These are phyloP conservation scores for Heliconius cydno DNA, from an alignment of 2,888 invertebrate genomes.

Conservation along the genomic window DNA sequence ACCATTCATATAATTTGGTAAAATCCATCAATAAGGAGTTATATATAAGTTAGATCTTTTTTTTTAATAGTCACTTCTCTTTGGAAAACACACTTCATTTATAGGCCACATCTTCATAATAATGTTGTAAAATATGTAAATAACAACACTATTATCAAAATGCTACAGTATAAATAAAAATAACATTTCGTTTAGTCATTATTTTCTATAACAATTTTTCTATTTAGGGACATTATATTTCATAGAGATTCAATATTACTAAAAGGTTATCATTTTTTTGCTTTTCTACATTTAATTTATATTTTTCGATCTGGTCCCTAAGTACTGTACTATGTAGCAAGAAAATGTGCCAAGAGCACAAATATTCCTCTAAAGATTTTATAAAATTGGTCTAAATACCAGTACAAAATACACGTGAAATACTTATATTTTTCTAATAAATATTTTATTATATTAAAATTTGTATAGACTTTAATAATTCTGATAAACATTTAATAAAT, in stretches of 20 bases:
- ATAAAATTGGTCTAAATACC: constrained; percentile 25
- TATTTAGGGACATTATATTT: constrained; percentile 12
- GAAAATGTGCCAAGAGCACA: constrained; percentile 13
- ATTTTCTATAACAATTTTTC: constrained; percentile 2
- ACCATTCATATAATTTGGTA: not conserved
- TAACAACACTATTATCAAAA: constrained; percentile 31
- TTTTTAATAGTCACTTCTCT: constrained; percentile 2
- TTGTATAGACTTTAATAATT: constrained; percentile 12
- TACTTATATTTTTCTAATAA: constrained; percentile 8
- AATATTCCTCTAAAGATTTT: constrained; percentile 10
- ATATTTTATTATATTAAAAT: constrained; percentile 7
- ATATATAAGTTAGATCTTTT: not conserved
- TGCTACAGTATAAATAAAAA: constrained; percentile 21
- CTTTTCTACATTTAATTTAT: not conserved
- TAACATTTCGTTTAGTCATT: not conserved
- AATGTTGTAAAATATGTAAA: constrained; percentile 19
- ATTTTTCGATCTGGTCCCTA: constrained; percentile 36
- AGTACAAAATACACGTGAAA: constrained; percentile 21
- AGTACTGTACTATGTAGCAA: constrained; percentile 3
- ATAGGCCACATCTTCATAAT: constrained; percentile 7
- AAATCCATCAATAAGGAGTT: not conserved
- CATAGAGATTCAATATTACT: constrained; percentile 21
- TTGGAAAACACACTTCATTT: not conserved
- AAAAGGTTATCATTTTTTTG: not conserved
- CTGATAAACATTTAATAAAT: constrained; percentile 14